Base-by-base conservation (phyloP, 1,140 invertebrate genomes). In the Fopius arisanus region DNA sequence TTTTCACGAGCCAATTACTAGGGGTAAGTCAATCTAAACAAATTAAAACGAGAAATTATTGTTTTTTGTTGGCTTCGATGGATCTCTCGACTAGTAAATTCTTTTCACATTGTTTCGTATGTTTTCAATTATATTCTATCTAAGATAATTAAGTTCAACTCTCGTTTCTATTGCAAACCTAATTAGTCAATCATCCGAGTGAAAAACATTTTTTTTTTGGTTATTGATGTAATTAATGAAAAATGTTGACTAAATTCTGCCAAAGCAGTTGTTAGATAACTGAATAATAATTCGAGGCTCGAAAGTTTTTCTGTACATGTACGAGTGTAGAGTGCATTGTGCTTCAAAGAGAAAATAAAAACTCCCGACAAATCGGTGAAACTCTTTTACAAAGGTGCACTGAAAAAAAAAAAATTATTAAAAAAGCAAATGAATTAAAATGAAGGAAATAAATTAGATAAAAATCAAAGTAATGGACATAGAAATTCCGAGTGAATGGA, bases 221-320 rank as follows among this genome's bases (percentile, higher is more conserved):
- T 79, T 72, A 79, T 79, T 79, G 76, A 78, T 79, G 41, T 65
- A 70, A 63, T 70, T 75, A 73, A 79, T 76, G 78, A 77, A 80
- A 28, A 63, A 75, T 78, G 80, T 81, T 80, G 78, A 82, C 80
- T 79, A 82, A 81, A 80, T 82, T 83, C 81, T 83, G 80, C 74
- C 78, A 79, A 75, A 75, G 73, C 43, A 63, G 75, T 73, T 76
- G 76, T 74, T 73, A 71, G 73, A 28, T n/a, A 28, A 48, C 33
- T 23, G 29, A 41, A 59, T 31, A 73, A 67, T 16, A 41, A 73
- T 28, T 63, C 26, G 75, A 75, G 72, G 72, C 19, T 59, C 19
- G 6, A 14, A 51, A 16, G 7, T 29, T 12, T 23, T 12, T n/a
- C 7, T 59, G 29, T 59, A 48, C 43, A 48, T 48, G 43, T 48